Percentiles rank a stretch among this genome's conserved stretches.
phyloP scores from a whole-genome alignment of 2,888 invertebrate genomes.

The Leucoma salicis region DNA sequence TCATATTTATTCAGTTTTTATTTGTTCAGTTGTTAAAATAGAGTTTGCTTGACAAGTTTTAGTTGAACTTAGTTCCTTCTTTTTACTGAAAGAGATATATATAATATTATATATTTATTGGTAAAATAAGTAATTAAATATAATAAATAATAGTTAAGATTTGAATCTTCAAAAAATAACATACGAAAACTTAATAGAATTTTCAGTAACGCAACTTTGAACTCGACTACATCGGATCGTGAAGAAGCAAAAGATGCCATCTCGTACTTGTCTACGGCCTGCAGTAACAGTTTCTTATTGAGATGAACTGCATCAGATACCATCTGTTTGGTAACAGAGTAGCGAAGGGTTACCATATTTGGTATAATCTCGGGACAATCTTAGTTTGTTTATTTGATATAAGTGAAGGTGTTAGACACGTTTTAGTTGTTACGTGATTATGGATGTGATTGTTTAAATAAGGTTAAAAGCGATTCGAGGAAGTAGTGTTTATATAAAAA shows the following conservation, averaged over 20 bases:
- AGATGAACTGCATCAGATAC: conserved; percentile 27
- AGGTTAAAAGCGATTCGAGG: not conserved
- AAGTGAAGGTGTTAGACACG: conserved; percentile 12
- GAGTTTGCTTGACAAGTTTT: not conserved
- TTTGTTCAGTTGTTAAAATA: not conserved
- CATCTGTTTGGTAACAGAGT: conserved; percentile 24
- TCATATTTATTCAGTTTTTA: not conserved
- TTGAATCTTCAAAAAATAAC: no score
- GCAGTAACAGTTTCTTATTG: conserved; percentile 27
- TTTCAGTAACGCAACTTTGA: no score
- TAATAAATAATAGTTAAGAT: no score
- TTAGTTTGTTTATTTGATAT: not conserved
- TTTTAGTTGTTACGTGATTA: not conserved
- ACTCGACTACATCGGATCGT: conserved; percentile 8
- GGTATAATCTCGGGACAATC: conserved; percentile 20
- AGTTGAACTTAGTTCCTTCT: not conserved
- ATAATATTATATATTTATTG: no score
- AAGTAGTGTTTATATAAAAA: not conserved
- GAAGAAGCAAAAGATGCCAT: conserved; percentile 19
- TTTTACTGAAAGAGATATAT: no score
- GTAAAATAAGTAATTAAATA: no score
- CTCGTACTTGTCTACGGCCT: conserved; percentile 13
- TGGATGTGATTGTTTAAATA: conserved; percentile 1
- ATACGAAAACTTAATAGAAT: no score
- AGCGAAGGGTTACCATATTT: conserved; percentile 21